A percentile compares a stretch with the other conserved stretches of the same genome.
phyloP scores from a whole-genome alignment of 2,113 vertebrate species.

The Mirza zaza region DNA sequence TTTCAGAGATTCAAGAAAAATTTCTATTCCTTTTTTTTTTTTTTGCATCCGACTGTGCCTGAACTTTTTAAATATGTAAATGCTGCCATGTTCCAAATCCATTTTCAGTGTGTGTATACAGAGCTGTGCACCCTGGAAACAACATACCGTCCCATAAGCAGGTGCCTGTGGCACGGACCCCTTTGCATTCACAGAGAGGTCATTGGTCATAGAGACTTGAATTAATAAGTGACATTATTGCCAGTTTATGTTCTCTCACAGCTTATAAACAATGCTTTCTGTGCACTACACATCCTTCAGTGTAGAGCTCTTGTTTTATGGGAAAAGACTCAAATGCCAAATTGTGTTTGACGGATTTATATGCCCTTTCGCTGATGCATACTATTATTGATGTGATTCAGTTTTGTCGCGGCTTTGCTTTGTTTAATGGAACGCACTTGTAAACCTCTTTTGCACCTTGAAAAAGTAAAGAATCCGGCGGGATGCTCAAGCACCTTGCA shows the following conservation, averaged over 20 bases:
- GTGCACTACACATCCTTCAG: slow-evolving; percentile 80
- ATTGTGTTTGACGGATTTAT: slow-evolving; percentile 78
- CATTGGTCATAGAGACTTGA: slow-evolving; percentile 80
- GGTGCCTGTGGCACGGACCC: slow-evolving; percentile 75
- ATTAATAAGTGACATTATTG: slow-evolving; percentile 84
- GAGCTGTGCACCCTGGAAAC: slow-evolving; percentile 80
- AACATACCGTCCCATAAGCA: slow-evolving; percentile 76
- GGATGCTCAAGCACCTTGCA: slow-evolving; percentile 76
- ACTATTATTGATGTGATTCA: slow-evolving; percentile 74
- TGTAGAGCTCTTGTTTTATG: slow-evolving; percentile 80
- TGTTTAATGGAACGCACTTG: slow-evolving; percentile 80
- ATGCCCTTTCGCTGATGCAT: slow-evolving; percentile 74
- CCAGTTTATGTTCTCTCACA: slow-evolving; percentile 80
- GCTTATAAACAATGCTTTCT: slow-evolving; percentile 74
- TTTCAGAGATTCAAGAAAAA: slow-evolving; percentile 73
- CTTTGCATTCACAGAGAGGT: slow-evolving; percentile 78
- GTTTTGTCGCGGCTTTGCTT: slow-evolving; percentile 78
- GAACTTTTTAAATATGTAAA: slow-evolving; percentile 76
- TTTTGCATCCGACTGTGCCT: slow-evolving; percentile 86
- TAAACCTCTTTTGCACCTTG: slow-evolving; percentile 83
- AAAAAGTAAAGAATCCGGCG: slow-evolving; percentile 72
- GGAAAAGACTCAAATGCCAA: slow-evolving; percentile 78
- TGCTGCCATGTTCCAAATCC: slow-evolving; percentile 82
- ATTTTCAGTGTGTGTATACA: slow-evolving; percentile 75
- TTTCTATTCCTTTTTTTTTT: slow-evolving; percentile 54